Evolutionary conservation across 2,797 vertebrate genomes (phyloP).

Genomic region (Presbytis comata): DNA sequence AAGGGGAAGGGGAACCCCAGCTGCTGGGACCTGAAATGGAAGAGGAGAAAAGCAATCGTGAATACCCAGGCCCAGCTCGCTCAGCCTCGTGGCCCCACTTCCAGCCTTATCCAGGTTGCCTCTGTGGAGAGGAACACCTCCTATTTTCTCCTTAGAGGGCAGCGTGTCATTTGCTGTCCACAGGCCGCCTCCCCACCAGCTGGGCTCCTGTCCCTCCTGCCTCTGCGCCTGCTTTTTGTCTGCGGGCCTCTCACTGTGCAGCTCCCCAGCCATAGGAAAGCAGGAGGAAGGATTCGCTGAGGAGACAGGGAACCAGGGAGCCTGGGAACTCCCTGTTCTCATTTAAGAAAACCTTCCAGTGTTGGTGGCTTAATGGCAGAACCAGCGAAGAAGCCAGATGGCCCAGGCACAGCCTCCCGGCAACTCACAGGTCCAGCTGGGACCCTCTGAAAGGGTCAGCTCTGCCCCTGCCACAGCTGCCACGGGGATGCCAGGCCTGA

Average conservation of each 20-base stretch:
- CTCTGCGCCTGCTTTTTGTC: neutral
- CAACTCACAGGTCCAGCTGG: constrained; percentile 49
- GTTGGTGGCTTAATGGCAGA: neutral
- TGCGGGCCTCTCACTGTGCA: neutral
- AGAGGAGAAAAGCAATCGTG: constrained; percentile 2
- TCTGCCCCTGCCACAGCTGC: constrained; percentile 50
- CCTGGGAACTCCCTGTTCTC: neutral
- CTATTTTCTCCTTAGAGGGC: neutral
- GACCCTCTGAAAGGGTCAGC: constrained; percentile 47
- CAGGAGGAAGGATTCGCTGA: no score
- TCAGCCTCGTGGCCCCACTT: neutral
- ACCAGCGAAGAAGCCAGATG: neutral
- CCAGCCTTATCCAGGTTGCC: neutral
- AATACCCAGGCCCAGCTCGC: neutral
- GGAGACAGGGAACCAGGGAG: neutral
- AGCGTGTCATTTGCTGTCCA: neutral
- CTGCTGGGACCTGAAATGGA: constrained; percentile 55
- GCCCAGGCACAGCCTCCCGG: neutral
- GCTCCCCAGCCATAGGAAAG: neutral
- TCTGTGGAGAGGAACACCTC: neutral
- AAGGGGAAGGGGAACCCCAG: constrained; percentile 45
- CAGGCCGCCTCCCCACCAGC: neutral
- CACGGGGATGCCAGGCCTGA: neutral
- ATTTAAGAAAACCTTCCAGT: neutral
- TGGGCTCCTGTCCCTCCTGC: neutral